phyloP scores from a whole-genome alignment of 2,113 vertebrate species.

The Pelvicachromis taeniatus region DNA sequence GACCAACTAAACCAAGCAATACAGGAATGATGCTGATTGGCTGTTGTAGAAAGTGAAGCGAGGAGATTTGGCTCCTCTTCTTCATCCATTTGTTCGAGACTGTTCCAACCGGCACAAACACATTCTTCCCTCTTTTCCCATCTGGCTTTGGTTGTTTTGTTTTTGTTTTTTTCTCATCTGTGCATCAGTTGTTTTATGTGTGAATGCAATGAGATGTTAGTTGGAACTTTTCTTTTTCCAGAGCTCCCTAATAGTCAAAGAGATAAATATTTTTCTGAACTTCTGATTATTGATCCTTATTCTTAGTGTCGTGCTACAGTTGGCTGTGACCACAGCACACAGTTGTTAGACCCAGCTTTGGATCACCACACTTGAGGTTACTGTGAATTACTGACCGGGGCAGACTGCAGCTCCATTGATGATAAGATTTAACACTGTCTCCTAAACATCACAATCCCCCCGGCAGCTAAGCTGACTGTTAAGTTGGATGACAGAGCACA shows the following conservation, averaged over 20 bases:
- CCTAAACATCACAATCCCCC: background rate
- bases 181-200: background rate
- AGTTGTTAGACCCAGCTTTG: background rate
- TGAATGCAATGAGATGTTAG: background rate
- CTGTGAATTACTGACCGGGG: background rate
- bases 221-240: background rate
- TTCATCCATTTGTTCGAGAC: background rate
- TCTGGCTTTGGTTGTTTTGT: background rate
- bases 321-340: background rate
- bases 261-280: background rate
- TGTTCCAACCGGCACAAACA: slow-evolving; percentile 4
- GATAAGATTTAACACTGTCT: background rate
- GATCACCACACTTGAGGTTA: background rate
- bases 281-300: background rate
- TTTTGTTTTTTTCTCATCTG: background rate
- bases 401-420: background rate
- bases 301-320: background rate
- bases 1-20: slow-evolving; percentile 10
- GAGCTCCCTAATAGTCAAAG: background rate
- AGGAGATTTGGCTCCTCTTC: background rate
- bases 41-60: background rate
- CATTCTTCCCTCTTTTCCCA: background rate
- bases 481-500: background rate
- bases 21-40: background rate
- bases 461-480: background rate